These are phyloP conservation scores for Notoglanidium macrostoma DNA, from an alignment of 2,797 vertebrate species.

Conservation along the genomic window DNA sequence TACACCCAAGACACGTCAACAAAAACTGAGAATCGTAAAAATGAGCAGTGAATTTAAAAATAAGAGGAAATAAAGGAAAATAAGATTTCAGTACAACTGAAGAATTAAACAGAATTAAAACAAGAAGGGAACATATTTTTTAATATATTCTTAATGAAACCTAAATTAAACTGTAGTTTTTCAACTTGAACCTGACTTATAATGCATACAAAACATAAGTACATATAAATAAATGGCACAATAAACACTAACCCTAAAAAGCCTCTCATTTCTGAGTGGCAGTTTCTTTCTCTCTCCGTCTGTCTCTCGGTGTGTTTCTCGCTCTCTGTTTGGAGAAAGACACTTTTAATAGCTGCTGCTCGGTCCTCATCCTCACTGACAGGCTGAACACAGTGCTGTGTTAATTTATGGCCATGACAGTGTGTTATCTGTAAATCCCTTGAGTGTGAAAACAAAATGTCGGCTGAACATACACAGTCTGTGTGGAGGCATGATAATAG, in stretches of 20 bases:
- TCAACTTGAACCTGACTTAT: background rate
- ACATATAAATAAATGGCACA: background rate
- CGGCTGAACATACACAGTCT: background rate
- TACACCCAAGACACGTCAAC: background rate
- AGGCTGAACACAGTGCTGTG: background rate
- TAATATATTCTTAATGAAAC: background rate
- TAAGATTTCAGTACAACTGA: background rate
- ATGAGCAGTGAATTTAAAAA: background rate
- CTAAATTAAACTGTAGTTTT: background rate
- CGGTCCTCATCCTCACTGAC: background rate
- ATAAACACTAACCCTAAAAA: background rate
- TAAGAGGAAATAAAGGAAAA: background rate
- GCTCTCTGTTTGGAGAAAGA: background rate
- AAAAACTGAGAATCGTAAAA: background rate
- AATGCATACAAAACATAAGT: background rate
- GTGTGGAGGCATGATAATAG: background rate
- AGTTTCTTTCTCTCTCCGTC: background rate
- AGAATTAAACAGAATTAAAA: background rate
- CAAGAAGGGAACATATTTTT: background rate
- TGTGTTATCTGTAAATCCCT: constrained; percentile 37
- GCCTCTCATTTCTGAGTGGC: background rate
- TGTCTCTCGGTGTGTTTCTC: background rate
- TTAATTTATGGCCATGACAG: background rate
- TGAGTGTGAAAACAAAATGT: constrained; percentile 19
- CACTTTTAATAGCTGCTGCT: background rate